Conservation (phyloP, 23 tunicate species). For the Phallusia fumigata region DNA sequence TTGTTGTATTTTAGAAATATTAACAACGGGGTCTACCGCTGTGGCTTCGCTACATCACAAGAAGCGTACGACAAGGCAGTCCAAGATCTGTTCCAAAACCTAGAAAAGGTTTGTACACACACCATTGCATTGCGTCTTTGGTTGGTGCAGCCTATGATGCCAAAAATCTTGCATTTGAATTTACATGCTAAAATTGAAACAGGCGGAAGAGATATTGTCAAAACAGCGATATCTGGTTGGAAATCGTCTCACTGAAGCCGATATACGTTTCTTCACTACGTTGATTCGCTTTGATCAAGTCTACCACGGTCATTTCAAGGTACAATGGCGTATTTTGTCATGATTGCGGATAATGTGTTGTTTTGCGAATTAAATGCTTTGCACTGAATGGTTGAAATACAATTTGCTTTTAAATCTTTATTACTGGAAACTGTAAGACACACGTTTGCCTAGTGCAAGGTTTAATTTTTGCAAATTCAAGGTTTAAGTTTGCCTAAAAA, state of each 20-base stretch:
- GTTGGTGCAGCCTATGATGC: neutral
- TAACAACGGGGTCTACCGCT: slow-evolving; percentile 82
- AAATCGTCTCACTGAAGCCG: slow-evolving; percentile 76
- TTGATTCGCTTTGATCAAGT: slow-evolving; percentile 83
- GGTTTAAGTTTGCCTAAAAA: no score
- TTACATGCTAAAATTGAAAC: neutral
- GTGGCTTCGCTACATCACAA: slow-evolving; percentile 77
- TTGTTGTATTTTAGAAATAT: slow-evolving; percentile 37
- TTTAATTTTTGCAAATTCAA: no score
- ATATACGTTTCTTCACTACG: slow-evolving; percentile 75
- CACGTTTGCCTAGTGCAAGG: no score
- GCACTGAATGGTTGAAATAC: no score
- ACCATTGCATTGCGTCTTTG: neutral
- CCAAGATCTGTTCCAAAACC: slow-evolving; percentile 43
- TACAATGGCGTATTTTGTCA: neutral
- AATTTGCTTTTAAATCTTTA: no score
- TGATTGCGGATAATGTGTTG: neutral
- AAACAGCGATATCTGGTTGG: slow-evolving; percentile 78
- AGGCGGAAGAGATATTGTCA: slow-evolving; percentile 68
- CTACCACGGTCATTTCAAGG: slow-evolving; percentile 93
- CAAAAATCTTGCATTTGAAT: neutral
- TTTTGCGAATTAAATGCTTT: neutral
- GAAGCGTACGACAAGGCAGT: slow-evolving; percentile 84
- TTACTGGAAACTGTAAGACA: no score
- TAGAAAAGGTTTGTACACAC: slow-evolving; percentile 48